phyloP scores from a whole-genome alignment of 2,797 vertebrate species.

The Buphagus erythrorhynchus region DNA sequence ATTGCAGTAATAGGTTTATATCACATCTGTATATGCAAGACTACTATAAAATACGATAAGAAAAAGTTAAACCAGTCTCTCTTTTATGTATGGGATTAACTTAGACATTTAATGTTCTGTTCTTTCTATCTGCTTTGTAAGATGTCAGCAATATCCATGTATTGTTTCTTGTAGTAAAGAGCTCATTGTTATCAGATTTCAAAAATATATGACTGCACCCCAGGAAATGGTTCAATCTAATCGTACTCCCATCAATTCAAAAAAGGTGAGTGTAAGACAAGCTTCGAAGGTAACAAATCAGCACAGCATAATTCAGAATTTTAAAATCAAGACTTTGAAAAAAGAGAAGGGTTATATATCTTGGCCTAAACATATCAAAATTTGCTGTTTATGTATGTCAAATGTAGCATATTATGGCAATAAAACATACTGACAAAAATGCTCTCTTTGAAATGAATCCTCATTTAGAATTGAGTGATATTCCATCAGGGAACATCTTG shows the following conservation, averaged over 20 bases:
- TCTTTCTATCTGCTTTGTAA: conserved; percentile 25
- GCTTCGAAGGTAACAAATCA: conserved; percentile 56
- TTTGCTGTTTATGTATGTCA: conserved; percentile 22
- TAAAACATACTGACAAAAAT: conserved; percentile 29
- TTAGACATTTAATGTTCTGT: background rate
- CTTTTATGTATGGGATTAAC: conserved; percentile 18
- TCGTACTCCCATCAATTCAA: conserved; percentile 61
- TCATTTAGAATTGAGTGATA: background rate
- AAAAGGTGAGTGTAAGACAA: conserved; percentile 57
- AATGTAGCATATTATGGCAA: background rate
- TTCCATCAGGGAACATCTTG: background rate
- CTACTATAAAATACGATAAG: background rate
- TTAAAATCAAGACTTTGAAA: conserved; percentile 51
- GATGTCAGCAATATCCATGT: conserved; percentile 7
- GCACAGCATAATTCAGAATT: conserved; percentile 47
- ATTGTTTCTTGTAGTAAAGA: conserved; percentile 54
- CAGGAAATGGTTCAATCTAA: conserved; percentile 49
- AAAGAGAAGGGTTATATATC: conserved; percentile 12
- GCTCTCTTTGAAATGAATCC: background rate
- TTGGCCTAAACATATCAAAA: conserved; percentile 33
- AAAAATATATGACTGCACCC: conserved; percentile 51
- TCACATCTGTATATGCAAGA: background rate
- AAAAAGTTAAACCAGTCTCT: conserved; percentile 36
- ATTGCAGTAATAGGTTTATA: conserved; percentile 11
- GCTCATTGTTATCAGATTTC: conserved; percentile 48